Conservation (phyloP, 2,797 vertebrate genomes). For the Thalassophryne amazonica region DNA sequence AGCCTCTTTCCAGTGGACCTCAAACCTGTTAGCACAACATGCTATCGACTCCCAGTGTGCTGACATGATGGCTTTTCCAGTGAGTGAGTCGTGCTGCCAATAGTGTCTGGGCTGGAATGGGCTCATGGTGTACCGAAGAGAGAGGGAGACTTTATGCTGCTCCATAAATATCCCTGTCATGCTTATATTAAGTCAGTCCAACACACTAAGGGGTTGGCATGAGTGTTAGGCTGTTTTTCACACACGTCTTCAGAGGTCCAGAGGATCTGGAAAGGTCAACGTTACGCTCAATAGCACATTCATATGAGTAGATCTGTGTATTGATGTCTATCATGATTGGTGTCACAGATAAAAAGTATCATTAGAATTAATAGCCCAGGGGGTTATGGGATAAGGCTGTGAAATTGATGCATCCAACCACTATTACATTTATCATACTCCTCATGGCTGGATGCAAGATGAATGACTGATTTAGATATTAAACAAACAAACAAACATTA, state of each 20-base stretch:
- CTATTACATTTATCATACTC: slow-evolving; percentile 51
- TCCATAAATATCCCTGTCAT: slow-evolving; percentile 80
- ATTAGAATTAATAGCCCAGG: slow-evolving; percentile 75
- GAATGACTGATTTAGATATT: slow-evolving; percentile 53
- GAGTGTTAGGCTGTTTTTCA: slow-evolving; percentile 68
- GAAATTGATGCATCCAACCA: slow-evolving; percentile 57
- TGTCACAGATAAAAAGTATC: slow-evolving; percentile 66
- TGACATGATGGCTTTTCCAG: slow-evolving; percentile 81
- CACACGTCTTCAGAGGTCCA: slow-evolving; percentile 59
- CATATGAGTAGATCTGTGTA: slow-evolving; percentile 58
- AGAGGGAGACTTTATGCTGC: slow-evolving; percentile 52
- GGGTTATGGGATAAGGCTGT: slow-evolving; percentile 62
- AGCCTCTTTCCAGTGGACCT: slow-evolving; percentile 52
- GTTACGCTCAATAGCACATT: slow-evolving; percentile 72
- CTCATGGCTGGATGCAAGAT: slow-evolving; percentile 29
- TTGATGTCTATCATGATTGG: slow-evolving; percentile 71
- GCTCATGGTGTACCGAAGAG: slow-evolving; percentile 53
- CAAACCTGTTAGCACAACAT: slow-evolving; percentile 77
- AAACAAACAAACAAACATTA: slow-evolving; percentile 45
- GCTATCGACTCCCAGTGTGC: slow-evolving; percentile 74
- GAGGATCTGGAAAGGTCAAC: slow-evolving; percentile 70
- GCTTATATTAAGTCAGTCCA: slow-evolving; percentile 72
- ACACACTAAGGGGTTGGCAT: slow-evolving; percentile 63
- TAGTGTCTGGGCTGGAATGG: slow-evolving; percentile 72
- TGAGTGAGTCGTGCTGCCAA: slow-evolving; percentile 75